These are phyloP conservation scores for Fukomys damarensis DNA, from an alignment of 2,113 vertebrate genomes.

Conservation along the genomic window DNA sequence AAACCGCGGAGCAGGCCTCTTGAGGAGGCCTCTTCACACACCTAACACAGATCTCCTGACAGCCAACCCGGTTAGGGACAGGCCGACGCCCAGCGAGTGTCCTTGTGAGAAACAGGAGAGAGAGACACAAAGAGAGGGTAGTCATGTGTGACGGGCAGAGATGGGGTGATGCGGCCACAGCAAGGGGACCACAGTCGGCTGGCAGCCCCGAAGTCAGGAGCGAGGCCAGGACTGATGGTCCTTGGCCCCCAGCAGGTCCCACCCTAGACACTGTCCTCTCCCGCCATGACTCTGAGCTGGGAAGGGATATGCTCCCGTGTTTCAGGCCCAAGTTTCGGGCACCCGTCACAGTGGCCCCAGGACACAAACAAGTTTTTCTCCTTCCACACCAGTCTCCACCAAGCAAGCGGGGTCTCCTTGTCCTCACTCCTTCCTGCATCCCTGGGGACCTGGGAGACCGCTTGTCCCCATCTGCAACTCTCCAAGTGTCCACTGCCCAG, in stretches of 20 bases:
- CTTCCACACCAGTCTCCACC: rapidly evolving
- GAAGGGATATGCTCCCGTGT: neutral
- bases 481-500: rapidly evolving
- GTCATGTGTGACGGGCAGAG: rapidly evolving
- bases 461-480: rapidly evolving
- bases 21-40: rapidly evolving
- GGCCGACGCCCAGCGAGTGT: rapidly evolving
- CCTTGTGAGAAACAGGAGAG: rapidly evolving
- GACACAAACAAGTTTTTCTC: too few relatives aligned
- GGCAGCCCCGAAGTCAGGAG: neutral
- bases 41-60: rapidly evolving
- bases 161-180: rapidly evolving
- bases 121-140: too few relatives aligned
- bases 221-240: neutral
- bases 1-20: neutral
- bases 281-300: neutral
- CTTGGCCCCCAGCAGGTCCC: neutral
- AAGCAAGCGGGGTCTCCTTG: too few relatives aligned
- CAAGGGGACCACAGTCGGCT: neutral
- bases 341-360: neutral
- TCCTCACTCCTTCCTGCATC: too few relatives aligned
- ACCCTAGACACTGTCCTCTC: rapidly evolving
- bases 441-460: rapidly evolving
- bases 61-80: rapidly evolving
- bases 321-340: neutral